A percentile compares a stretch with the other conserved stretches of the same genome.
These are phyloP conservation scores for Tenthredo livida DNA, from an alignment of 2,888 invertebrate species.

Conservation along the genomic window DNA sequence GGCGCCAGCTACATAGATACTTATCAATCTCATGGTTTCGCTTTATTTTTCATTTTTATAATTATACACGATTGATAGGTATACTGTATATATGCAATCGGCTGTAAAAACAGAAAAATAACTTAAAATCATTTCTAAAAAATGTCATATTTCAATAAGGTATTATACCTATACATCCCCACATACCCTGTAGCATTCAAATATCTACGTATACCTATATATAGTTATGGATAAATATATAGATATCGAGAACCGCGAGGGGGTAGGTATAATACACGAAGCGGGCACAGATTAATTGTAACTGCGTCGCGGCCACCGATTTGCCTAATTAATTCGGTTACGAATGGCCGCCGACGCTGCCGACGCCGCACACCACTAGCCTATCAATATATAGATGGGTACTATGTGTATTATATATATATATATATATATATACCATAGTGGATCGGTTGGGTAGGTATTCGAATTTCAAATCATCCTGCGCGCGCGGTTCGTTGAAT, in stretches of 20 bases:
- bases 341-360: constrained; percentile 67
- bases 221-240: not conserved
- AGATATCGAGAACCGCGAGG: not conserved
- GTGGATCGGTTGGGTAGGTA: constrained; percentile 24
- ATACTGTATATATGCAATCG: no score
- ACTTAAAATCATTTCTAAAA: not conserved
- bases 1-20: not conserved
- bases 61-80: not conserved
- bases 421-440: not conserved
- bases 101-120: not conserved
- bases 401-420: not conserved
- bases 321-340: constrained; percentile 77
- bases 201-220: not conserved
- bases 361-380: constrained; percentile 38
- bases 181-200: not conserved
- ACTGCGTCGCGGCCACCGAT: constrained; percentile 75
- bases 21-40: not conserved
- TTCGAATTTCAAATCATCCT: constrained; percentile 47
- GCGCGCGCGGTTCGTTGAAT: constrained; percentile 47
- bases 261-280: constrained; percentile 62
- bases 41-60: not conserved
- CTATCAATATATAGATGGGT: constrained; percentile 25
- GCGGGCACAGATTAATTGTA: constrained; percentile 76
- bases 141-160: not conserved
- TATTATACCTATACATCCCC: not conserved